Evolutionary conservation across 1,140 invertebrate genomes (phyloP).

Genomic region (Lanistes nyassanus): DNA sequence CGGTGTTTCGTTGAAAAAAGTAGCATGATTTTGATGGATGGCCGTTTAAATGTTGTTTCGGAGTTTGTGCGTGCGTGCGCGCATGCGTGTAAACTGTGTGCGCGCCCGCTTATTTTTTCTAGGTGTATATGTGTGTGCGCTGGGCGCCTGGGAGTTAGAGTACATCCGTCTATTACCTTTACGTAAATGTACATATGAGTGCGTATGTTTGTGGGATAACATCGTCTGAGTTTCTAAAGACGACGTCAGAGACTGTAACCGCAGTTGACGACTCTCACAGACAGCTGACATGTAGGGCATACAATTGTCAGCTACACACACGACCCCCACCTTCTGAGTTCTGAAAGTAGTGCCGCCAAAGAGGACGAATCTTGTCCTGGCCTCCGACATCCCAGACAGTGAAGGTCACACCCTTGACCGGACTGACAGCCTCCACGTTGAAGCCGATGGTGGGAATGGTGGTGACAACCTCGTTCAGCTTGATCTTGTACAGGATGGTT

Average conservation of each 20-base stretch:
- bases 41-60: background rate
- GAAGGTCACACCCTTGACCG: slow-evolving; percentile 65
- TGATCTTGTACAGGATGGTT: slow-evolving; percentile 98
- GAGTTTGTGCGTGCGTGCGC: slow-evolving; percentile 9
- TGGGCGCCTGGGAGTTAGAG: slow-evolving; percentile 17
- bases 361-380: slow-evolving; percentile 66
- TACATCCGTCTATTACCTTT: slow-evolving; percentile 7
- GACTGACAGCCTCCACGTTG: slow-evolving; percentile 61
- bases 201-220: background rate
- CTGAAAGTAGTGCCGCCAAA: slow-evolving; percentile 58
- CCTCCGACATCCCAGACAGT: slow-evolving; percentile 70
- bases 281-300: background rate
- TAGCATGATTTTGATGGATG: background rate
- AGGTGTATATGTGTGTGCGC: slow-evolving; percentile 9
- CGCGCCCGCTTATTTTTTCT: slow-evolving; percentile 10
- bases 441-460: slow-evolving; percentile 66
- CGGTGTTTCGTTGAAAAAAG: too few species aligned
- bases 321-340: slow-evolving; percentile 42
- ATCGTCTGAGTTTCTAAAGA: too few species aligned
- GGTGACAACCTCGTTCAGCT: slow-evolving; percentile 78
- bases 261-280: background rate
- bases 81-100: slow-evolving; percentile 13
- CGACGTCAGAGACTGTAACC: background rate
- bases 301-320: background rate
- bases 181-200: background rate